Evolutionary conservation across 2,888 invertebrate species (phyloP).

Genomic region (Drosophila subquinaria): DNA sequence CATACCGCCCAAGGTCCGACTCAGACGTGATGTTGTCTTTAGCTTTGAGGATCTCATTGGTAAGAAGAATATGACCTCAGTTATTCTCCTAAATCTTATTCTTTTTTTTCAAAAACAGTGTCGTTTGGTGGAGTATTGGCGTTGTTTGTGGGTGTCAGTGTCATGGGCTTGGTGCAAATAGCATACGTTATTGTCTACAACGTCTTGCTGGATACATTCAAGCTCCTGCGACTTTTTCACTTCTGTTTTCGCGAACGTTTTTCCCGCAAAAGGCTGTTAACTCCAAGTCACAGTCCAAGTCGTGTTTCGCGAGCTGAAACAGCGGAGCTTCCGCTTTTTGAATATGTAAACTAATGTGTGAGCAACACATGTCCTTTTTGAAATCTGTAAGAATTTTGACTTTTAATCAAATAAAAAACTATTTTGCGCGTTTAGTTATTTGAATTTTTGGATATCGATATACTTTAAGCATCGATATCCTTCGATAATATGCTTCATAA

Average conservation of each 20-base stretch:
- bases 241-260: constrained; percentile 4
- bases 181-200: constrained; percentile 59
- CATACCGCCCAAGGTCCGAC: constrained; percentile 86
- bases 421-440: neutral
- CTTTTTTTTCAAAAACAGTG: constrained; percentile 36
- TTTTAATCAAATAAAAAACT: neutral
- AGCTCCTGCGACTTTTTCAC: constrained; percentile 34
- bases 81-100: too few relatives aligned
- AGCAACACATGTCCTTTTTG: neutral
- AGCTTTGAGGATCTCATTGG: constrained; percentile 87
- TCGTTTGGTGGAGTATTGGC: constrained; percentile 87
- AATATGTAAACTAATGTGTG: constrained; percentile 52
- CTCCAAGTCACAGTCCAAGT: constrained; percentile 10
- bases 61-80: constrained; percentile 52
- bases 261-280: neutral
- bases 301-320: constrained; percentile 64
- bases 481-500: neutral
- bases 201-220: constrained; percentile 46
- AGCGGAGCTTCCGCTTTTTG: constrained; percentile 64
- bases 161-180: constrained; percentile 74
- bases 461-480: constrained; percentile 6
- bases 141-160: constrained; percentile 80
- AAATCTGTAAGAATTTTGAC: neutral
- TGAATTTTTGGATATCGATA: neutral
- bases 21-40: constrained; percentile 87